Evolutionary conservation across 1,140 invertebrate genomes (phyloP), one percentile per base, ranked within the genome.

Genomic region (Conus ventricosus): DNA sequence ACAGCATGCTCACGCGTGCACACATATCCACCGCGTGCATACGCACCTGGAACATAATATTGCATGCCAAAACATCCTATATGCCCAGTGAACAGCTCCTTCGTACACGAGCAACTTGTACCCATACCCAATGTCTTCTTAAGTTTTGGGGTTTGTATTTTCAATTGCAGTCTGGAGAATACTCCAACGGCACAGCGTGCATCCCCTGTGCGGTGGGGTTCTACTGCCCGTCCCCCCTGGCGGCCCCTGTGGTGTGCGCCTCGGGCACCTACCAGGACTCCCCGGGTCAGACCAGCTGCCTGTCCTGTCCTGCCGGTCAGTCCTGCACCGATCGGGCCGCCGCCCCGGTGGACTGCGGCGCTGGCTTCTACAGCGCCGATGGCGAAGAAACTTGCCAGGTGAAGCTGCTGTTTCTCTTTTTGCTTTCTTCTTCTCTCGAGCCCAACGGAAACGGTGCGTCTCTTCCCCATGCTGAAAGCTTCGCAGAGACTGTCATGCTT

Each of bases 281-380:
- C 6, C 91, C 90, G 17, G 93, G 92, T 25, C 91, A 93, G 67
- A 89, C 92, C 51, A 91, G 89, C 85, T 94, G 93, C 90, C 84
- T 91, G 87, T 55, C 90, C 8, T 95, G 94, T 88, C 94, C 94
- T 20, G 89, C 88, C 17, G 94, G 94, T 6, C 87, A 93, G 83
- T 91, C 91, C 11, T 95, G 94, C 90, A 53, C 88, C 20, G 88
- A 89, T 87, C 91, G 90, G 53, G 84, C 90, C 60, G 87, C 84
- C 20, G 78, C 90, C n/a, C 92, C 94, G 13, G 91, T 91, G 1
- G 86, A 92, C 60, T 95, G 94, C 91, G 39, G 27, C 81, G 93
- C 92, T 55, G 94, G 94, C 15, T 92, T 90, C 71, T 94, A 90
- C 89, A 95, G 94, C 89, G 88, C 91, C 10, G 80, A 88, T 53